phyloP scores from a whole-genome alignment of 35 echinoderm and acorn worm species.

The Patiria miniata region DNA sequence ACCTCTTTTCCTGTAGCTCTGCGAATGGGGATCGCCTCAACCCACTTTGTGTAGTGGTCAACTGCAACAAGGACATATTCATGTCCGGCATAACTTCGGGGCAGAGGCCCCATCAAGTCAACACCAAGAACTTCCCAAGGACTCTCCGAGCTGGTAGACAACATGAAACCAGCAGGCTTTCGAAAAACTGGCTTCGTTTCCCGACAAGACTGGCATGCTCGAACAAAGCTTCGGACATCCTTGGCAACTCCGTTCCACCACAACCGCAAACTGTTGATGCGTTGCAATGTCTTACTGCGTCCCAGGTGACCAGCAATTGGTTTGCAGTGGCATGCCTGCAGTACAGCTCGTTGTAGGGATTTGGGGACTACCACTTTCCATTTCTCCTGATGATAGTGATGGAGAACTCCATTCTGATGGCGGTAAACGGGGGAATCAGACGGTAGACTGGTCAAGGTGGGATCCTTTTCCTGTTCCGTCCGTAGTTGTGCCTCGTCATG shows the following conservation, averaged over 20 bases:
- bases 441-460: background rate
- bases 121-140: constrained; percentile 58
- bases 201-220: constrained; percentile 40
- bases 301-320: constrained; percentile 70
- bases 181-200: constrained; percentile 56
- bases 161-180: constrained; percentile 51
- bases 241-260: constrained; percentile 54
- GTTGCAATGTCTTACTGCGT: constrained; percentile 45
- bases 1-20: constrained; percentile 31
- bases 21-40: constrained; percentile 23
- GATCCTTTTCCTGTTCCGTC: background rate
- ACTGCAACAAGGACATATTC: constrained; percentile 37
- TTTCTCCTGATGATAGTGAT: background rate
- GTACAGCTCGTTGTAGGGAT: constrained; percentile 3
- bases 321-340: constrained; percentile 46
- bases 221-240: constrained; percentile 44
- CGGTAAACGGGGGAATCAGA: background rate
- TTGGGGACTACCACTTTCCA: background rate
- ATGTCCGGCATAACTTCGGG: constrained; percentile 36
- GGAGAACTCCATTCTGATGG: background rate
- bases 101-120: constrained; percentile 51
- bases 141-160: constrained; percentile 32
- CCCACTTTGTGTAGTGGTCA: constrained; percentile 28
- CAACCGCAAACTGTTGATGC: constrained; percentile 25
- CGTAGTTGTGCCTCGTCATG: background rate